Evolutionary conservation across 2,888 invertebrate genomes (phyloP), one percentile per base, ranked within the genome.

Genomic region (Phyllotreta cruciferae): DNA sequence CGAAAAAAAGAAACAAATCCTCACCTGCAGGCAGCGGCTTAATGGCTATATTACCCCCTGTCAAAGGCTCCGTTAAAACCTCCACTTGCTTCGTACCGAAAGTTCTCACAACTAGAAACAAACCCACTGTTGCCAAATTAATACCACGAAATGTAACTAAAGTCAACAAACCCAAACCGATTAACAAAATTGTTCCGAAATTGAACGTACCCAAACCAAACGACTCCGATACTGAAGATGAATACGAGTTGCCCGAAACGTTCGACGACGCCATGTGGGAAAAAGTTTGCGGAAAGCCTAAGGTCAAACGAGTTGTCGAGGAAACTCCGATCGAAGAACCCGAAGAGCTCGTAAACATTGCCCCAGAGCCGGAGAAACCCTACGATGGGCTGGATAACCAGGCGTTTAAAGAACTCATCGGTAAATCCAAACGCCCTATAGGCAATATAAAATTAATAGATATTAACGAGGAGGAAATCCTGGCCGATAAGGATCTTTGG

Each of bases 401-500:
- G 10, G 83, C 83, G 84, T 85, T 92, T 69, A 83, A 88, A 70
- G 87, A 89, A 66, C 80, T 93, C 8, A 87, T 90, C 68, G 93
- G 93, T 0, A 80, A 86, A 13, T 84, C 85, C 36, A 87, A 86
- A 1, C 88, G 89, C 72, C 84, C 84, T 64, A 83, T 86, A 37
- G 87, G 88, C 71, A 86, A 87, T 56, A 86, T 90, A 54, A 88
- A 93, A 74, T 86, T 96, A 58, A 90, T 95, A 10, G 93, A 96
- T 75, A 89, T 90, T 67, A 92, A 93, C 50, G 88, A 90, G 69
- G 90, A 93, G 74, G 71, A 75, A 49, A 90, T 94, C 0, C 81
- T 93, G 69, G 90, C 90, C 0, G 90, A 93, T 66, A 88, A 89
- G n/a, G 86, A 90, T 9, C 88, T 92, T 76, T 93, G 93, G 90